Conservation (phyloP, 2,797 vertebrate genomes). For the Sparus aurata region DNA sequence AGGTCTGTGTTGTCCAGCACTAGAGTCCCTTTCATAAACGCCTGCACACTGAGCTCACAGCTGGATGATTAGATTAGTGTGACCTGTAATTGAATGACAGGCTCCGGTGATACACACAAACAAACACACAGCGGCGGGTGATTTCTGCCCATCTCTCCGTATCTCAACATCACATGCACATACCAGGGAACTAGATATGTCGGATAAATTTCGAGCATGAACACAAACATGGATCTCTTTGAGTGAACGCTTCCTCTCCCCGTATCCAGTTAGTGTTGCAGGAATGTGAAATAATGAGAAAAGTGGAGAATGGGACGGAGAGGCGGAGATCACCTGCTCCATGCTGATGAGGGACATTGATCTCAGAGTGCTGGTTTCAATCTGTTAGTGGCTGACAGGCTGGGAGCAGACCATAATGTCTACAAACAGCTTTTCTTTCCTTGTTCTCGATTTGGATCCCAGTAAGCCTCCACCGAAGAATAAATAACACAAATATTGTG, state of each 20-base stretch:
- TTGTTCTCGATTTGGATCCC: background rate
- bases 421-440: background rate
- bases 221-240: conserved; percentile 21
- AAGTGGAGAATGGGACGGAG: conserved; percentile 18
- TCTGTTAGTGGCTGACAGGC: conserved; percentile 22
- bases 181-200: conserved; percentile 41
- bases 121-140: conserved; percentile 25
- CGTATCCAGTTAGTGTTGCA: conserved; percentile 18
- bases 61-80: conserved; percentile 79
- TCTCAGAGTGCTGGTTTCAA: conserved; percentile 11
- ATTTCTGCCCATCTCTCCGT: conserved; percentile 24
- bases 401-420: background rate
- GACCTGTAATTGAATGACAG: conserved; percentile 82
- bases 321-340: conserved; percentile 41
- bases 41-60: conserved; percentile 68
- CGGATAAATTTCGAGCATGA: conserved; percentile 17
- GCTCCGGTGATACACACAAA: conserved; percentile 66
- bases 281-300: conserved; percentile 41
- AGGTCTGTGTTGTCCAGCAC: conserved; percentile 53
- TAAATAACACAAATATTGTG: background rate
- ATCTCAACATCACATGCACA: conserved; percentile 58
- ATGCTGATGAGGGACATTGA: conserved; percentile 58
- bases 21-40: conserved; percentile 56
- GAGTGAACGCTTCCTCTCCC: conserved; percentile 21
- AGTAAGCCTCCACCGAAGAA: background rate